These are phyloP conservation scores for Astatoreochromis straeleni DNA, from an alignment of 2,113 vertebrate genomes.

Conservation along the genomic window DNA sequence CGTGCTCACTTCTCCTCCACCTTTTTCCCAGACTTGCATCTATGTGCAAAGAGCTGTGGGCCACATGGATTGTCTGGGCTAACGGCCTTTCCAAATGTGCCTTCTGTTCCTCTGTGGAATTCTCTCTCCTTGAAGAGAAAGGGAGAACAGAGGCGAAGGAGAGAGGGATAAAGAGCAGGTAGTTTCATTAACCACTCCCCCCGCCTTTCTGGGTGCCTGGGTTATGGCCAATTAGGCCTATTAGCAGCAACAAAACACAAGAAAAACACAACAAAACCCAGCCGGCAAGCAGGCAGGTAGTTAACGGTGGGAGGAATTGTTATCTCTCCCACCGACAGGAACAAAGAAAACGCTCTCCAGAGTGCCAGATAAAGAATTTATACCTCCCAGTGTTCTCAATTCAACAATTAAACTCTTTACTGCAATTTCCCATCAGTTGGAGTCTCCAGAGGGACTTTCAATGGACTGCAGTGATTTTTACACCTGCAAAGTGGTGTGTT, in stretches of 20 bases:
- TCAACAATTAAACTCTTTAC: slow-evolving; percentile 66
- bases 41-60: not conserved
- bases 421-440: slow-evolving; percentile 47
- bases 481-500: slow-evolving; percentile 48
- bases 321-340: slow-evolving; percentile 57
- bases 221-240: slow-evolving; percentile 72
- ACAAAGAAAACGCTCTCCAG: slow-evolving; percentile 64
- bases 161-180: slow-evolving; percentile 26
- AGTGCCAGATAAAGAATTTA: slow-evolving; percentile 54
- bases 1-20: not conserved
- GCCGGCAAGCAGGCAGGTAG: slow-evolving; percentile 62
- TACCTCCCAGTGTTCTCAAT: slow-evolving; percentile 60
- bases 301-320: slow-evolving; percentile 74
- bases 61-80: not conserved
- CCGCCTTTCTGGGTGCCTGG: slow-evolving; percentile 32
- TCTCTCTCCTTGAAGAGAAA: slow-evolving; percentile 33
- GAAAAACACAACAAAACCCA: slow-evolving; percentile 66
- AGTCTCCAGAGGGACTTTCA: slow-evolving; percentile 48
- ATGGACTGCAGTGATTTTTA: slow-evolving; percentile 32
- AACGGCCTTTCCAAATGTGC: slow-evolving; percentile 16
- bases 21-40: not conserved
- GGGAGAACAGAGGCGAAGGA: slow-evolving; percentile 1
- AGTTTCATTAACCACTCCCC: slow-evolving; percentile 2
- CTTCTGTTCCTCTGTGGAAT: slow-evolving; percentile 52
- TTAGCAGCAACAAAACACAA: slow-evolving; percentile 76